Conservation (phyloP, 2,888 invertebrate species). For the Anodontia alba region DNA sequence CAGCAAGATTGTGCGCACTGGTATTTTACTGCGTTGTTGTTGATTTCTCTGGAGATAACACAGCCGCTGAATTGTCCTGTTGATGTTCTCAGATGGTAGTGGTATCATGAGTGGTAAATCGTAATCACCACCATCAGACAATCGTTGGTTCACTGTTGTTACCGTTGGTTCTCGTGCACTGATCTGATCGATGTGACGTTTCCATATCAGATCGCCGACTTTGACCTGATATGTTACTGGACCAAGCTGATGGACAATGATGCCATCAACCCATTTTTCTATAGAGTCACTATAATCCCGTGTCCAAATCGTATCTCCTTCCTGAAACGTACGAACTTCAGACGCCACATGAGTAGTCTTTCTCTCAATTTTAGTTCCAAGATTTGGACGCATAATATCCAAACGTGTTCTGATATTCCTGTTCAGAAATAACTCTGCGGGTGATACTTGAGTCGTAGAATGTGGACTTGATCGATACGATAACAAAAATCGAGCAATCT, state of each 20-base stretch:
- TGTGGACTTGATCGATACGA: constrained; percentile 5
- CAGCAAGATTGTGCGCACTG: background rate
- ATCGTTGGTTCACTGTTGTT: background rate
- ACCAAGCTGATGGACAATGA: background rate
- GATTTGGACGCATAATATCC: constrained; percentile 5
- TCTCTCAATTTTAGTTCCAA: background rate
- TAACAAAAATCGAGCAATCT: background rate
- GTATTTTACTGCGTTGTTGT: background rate
- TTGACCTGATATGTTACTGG: constrained; percentile 10
- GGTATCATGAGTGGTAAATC: background rate
- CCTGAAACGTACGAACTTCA: background rate
- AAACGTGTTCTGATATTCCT: background rate
- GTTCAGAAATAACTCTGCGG: background rate
- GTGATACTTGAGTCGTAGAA: constrained; percentile 1
- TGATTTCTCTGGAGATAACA: background rate
- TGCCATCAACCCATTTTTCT: constrained; percentile 9
- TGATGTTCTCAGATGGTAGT: background rate
- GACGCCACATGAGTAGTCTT: background rate
- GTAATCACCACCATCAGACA: background rate
- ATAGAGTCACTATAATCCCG: background rate
- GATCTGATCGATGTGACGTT: constrained; percentile 16
- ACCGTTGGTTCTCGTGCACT: background rate
- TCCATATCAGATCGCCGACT: constrained; percentile 17
- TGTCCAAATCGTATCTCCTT: background rate
- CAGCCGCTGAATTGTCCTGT: background rate